These are phyloP conservation scores for Cheilosia impressa DNA, from an alignment of 2,888 invertebrate species.

Conservation along the genomic window DNA sequence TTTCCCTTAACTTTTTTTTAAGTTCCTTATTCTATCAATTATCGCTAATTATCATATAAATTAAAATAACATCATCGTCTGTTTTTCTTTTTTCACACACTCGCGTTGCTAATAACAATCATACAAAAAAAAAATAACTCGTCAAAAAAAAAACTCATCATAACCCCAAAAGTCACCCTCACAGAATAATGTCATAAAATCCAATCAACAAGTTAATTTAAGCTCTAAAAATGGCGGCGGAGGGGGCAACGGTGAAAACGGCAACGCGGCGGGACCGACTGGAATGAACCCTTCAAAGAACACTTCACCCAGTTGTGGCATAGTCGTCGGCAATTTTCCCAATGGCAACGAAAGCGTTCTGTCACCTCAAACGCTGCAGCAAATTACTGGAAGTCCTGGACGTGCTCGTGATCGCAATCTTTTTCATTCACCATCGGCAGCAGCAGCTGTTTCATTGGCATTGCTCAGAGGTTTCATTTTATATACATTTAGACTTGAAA, in stretches of 20 bases:
- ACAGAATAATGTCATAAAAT: constrained; percentile 76
- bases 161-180: constrained; percentile 71
- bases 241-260: constrained; percentile 64
- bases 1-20: neutral
- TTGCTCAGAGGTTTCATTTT: constrained; percentile 82
- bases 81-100: constrained; percentile 61
- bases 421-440: constrained; percentile 81
- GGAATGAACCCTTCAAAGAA: constrained; percentile 66
- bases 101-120: constrained; percentile 46
- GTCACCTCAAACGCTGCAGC: constrained; percentile 81
- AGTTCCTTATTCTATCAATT: constrained; percentile 38
- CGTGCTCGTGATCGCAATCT: constrained; percentile 83
- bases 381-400: constrained; percentile 83
- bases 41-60: constrained; percentile 55
- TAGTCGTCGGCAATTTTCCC: constrained; percentile 56
- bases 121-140: constrained; percentile 17
- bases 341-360: constrained; percentile 76
- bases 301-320: constrained; percentile 75
- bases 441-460: constrained; percentile 82
- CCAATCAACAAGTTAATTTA: constrained; percentile 72
- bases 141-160: constrained; percentile 35
- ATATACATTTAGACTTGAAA: constrained; percentile 50
- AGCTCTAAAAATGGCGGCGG: constrained; percentile 66
- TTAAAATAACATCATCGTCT: constrained; percentile 67
- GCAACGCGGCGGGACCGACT: constrained; percentile 69